Percentiles rank a stretch among this genome's conserved stretches.
Evolutionary conservation across 2,113 vertebrate species (phyloP).

Genomic region (Lanius ludovicianus): DNA sequence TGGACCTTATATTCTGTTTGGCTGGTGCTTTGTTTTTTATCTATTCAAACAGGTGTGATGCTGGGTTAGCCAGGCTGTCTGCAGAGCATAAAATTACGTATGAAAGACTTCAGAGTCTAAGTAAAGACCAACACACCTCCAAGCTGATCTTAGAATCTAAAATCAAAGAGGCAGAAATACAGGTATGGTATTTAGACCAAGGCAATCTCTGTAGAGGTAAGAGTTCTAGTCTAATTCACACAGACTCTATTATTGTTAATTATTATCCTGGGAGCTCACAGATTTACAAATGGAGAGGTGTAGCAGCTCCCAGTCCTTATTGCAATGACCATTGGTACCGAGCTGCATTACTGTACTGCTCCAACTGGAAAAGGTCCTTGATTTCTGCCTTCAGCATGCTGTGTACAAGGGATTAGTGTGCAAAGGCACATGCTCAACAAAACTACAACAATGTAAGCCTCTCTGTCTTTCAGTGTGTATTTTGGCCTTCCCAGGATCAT

Average conservation of each 20-base stretch:
- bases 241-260: background rate
- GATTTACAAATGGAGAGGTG: background rate
- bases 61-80: constrained; percentile 78
- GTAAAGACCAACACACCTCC: constrained; percentile 78
- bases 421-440: background rate
- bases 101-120: constrained; percentile 78
- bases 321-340: background rate
- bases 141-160: constrained; percentile 84
- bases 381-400: background rate
- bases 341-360: background rate
- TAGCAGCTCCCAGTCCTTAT: background rate
- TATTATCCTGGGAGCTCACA: background rate
- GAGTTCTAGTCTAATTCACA: background rate
- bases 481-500: background rate
- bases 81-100: constrained; percentile 78
- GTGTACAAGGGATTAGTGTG: background rate
- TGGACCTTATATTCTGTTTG: background rate
- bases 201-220: background rate
- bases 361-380: background rate
- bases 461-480: background rate
- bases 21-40: background rate
- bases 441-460: background rate
- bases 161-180: constrained; percentile 83
- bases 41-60: constrained; percentile 74
- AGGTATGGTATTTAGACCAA: constrained; percentile 62